A percentile compares a stretch with the other conserved stretches of the same genome.
Conservation (phyloP, 2,797 vertebrate species). For the Rhyacichthys aspro region DNA sequence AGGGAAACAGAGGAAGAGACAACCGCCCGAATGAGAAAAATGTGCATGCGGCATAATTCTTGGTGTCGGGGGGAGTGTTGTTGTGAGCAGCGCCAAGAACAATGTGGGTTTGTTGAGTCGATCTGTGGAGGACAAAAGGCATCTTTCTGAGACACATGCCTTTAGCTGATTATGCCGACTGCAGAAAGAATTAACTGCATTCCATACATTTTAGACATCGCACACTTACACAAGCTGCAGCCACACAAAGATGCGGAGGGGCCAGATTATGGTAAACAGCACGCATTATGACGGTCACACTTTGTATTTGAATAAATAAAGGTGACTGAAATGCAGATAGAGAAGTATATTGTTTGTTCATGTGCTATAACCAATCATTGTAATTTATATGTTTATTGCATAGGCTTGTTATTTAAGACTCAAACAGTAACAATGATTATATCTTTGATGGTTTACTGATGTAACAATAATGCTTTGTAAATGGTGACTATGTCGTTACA, state of each 20-base stretch:
- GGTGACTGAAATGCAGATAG: too few species aligned
- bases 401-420: too few species aligned
- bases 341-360: too few species aligned
- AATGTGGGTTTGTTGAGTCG: slow-evolving; percentile 37
- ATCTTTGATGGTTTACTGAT: too few species aligned
- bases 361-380: too few species aligned
- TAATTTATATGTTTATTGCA: too few species aligned
- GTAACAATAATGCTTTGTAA: too few species aligned
- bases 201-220: slow-evolving; percentile 42
- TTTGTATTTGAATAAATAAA: background rate
- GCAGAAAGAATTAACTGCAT: slow-evolving; percentile 34
- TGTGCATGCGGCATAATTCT: slow-evolving; percentile 27
- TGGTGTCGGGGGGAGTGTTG: background rate
- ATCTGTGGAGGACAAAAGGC: slow-evolving; percentile 55
- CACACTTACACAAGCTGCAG: background rate
- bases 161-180: slow-evolving; percentile 33
- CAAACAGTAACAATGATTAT: too few species aligned
- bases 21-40: slow-evolving; percentile 13
- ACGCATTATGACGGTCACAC: background rate
- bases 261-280: background rate
- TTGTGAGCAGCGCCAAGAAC: slow-evolving; percentile 23
- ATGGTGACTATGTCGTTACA: too few species aligned
- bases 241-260: background rate
- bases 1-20: slow-evolving; percentile 10
- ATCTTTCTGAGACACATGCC: slow-evolving; percentile 49